A percentile compares a stretch with the other conserved stretches of the same genome.
phyloP scores from a whole-genome alignment of 2,113 vertebrate genomes.

The Zingel zingel region DNA sequence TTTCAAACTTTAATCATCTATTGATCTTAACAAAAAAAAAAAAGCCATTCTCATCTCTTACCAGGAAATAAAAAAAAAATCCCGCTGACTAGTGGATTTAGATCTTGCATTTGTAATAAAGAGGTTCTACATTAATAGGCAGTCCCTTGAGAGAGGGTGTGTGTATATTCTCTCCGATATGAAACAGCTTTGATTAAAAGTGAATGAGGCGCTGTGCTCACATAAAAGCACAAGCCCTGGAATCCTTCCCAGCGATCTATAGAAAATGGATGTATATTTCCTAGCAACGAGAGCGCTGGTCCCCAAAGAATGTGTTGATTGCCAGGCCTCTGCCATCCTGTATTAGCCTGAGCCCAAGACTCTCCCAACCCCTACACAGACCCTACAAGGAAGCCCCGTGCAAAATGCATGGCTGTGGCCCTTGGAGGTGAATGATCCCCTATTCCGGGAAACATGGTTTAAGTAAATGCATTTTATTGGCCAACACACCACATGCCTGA shows the following conservation, averaged over 20 bases:
- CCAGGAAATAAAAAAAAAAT: conserved; percentile 33
- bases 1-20: conserved; percentile 63
- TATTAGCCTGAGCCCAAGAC: conserved; percentile 67
- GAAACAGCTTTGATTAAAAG: conserved; percentile 83
- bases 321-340: conserved; percentile 74
- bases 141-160: conserved; percentile 51
- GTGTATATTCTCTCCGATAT: conserved; percentile 76
- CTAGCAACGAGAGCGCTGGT: conserved; percentile 78
- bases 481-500: conserved; percentile 71
- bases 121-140: conserved; percentile 58
- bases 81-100: conserved; percentile 58
- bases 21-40: conserved; percentile 54
- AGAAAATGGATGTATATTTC: conserved; percentile 82
- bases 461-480: conserved; percentile 78
- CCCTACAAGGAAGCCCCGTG: conserved; percentile 30
- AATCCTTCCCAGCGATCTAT: conserved; percentile 78
- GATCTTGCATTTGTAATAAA: conserved; percentile 66
- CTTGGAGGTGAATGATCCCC: conserved; percentile 57
- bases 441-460: conserved; percentile 78
- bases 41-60: conserved; percentile 38
- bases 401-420: conserved; percentile 41
- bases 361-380: conserved; percentile 21
- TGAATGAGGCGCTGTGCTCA: conserved; percentile 76
- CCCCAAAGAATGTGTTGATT: conserved; percentile 83
- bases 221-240: conserved; percentile 73